A percentile compares a stretch with the other conserved stretches of the same genome.
These are phyloP conservation scores for Heliconius hortense DNA, from an alignment of 2,888 invertebrate genomes.

Conservation along the genomic window DNA sequence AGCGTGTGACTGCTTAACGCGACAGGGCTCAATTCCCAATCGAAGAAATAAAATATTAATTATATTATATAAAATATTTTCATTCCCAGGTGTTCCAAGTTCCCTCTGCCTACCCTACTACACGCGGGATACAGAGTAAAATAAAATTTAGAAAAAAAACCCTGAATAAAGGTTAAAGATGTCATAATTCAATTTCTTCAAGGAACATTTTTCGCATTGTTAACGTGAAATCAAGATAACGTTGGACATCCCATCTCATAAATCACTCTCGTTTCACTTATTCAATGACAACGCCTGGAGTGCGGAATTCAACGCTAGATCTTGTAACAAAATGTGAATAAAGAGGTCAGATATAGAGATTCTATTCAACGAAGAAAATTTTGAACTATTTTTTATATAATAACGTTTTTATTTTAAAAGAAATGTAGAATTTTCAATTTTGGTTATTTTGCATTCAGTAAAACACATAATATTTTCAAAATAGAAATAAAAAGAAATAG, in stretches of 20 bases:
- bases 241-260: conserved; percentile 13
- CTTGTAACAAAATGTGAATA: not conserved
- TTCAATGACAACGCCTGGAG: conserved; percentile 6
- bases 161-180: not conserved
- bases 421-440: no score
- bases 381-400: not conserved
- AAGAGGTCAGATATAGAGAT: not conserved
- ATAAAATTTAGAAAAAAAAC: not conserved
- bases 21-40: not conserved
- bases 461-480: no score
- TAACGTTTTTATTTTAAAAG: not conserved
- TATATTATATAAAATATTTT: not conserved
- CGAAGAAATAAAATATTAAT: not conserved
- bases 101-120: not conserved
- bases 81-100: no score
- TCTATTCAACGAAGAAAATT: not conserved
- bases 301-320: not conserved
- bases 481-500: no score
- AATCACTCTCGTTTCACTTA: conserved; percentile 15
- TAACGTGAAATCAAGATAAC: conserved; percentile 8
- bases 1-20: not conserved
- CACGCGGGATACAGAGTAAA: not conserved
- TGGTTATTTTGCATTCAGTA: no score
- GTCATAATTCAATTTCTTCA: conserved; percentile 6
- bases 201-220: conserved; percentile 7